Conservation (phyloP, 1,140 invertebrate genomes). For the silkworm (Bombyx mori) region DNA sequence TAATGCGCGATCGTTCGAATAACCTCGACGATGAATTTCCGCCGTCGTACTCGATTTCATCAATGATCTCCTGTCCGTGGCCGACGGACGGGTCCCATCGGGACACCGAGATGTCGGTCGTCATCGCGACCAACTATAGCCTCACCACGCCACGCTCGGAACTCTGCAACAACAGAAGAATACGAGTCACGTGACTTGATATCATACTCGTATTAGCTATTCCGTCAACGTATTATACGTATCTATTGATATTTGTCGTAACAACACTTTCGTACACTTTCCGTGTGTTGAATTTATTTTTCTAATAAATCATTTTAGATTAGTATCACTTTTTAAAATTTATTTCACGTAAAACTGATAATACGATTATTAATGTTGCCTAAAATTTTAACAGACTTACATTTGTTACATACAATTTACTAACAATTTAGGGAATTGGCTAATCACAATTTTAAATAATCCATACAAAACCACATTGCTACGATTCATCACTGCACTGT, state of each 20-base stretch:
- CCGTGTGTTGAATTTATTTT: too few relatives aligned
- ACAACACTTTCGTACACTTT: too few relatives aligned
- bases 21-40: constrained; percentile 98
- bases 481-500: constrained; percentile 6
- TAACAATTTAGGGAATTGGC: neutral
- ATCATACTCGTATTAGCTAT: too few relatives aligned
- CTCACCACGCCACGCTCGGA: constrained; percentile 58
- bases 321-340: too few relatives aligned
- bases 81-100: constrained; percentile 92
- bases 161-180: constrained; percentile 32
- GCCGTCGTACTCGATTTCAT: constrained; percentile 98
- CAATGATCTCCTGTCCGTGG: constrained; percentile 88
- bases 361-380: neutral
- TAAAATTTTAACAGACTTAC: neutral
- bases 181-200: too few relatives aligned
- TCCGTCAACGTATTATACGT: too few relatives aligned
- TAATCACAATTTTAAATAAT: neutral
- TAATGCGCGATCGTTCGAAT: constrained; percentile 98
- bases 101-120: constrained; percentile 96
- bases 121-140: constrained; percentile 79
- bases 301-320: too few relatives aligned
- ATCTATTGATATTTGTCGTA: too few relatives aligned
- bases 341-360: too few relatives aligned
- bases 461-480: constrained; percentile 4
- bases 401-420: neutral